phyloP scores from a whole-genome alignment of 2,113 vertebrate species.

The Aegypius monachus region DNA sequence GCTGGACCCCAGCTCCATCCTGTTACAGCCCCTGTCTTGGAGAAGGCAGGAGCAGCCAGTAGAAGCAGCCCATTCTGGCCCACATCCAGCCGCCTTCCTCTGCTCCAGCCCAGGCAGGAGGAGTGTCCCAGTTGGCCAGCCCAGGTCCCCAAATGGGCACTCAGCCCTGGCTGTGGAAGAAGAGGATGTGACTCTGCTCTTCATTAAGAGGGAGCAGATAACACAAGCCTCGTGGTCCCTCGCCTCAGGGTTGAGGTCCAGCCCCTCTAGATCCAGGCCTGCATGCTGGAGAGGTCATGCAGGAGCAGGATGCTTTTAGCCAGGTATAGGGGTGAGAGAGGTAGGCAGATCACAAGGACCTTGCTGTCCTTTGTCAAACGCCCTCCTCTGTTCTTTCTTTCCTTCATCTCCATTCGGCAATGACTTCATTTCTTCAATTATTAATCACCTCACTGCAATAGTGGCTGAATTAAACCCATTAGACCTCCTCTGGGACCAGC shows the following conservation, averaged over 20 bases:
- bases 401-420: background rate
- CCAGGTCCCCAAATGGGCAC: background rate
- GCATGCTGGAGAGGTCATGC: background rate
- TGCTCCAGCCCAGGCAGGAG: background rate
- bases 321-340: background rate
- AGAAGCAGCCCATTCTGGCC: background rate
- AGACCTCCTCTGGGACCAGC: background rate
- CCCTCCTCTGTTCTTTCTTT: background rate
- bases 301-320: background rate
- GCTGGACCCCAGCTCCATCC: background rate
- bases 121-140: background rate
- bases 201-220: background rate
- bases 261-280: background rate
- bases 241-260: background rate
- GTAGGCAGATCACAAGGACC: background rate
- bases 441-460: background rate
- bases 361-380: background rate
- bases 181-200: background rate
- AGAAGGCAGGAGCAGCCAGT: background rate
- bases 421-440: slow-evolving; percentile 43
- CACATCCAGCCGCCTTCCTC: background rate
- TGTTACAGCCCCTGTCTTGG: background rate
- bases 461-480: slow-evolving; percentile 24
- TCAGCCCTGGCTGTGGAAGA: background rate
- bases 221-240: background rate